phyloP scores from a whole-genome alignment of 2,113 vertebrate genomes.

The Columba livia region DNA sequence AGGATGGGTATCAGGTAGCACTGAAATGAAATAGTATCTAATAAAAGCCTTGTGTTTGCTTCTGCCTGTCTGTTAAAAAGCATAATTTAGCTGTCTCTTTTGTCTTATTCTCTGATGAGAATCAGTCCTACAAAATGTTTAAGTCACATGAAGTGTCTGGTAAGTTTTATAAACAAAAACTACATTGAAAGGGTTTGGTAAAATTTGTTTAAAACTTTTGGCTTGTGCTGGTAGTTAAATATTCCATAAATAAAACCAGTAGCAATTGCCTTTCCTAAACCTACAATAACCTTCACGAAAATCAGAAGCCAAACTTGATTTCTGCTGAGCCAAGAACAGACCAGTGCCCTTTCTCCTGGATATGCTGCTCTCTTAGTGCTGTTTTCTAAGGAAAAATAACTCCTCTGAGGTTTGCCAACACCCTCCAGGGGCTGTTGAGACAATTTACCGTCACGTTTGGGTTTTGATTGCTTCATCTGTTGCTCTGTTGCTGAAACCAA shows the following conservation, averaged over 20 bases:
- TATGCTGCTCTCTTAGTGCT: not conserved
- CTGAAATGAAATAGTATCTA: not conserved
- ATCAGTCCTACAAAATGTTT: not conserved
- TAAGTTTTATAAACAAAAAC: not conserved
- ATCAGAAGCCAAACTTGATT: conserved; percentile 7
- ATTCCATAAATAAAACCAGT: not conserved
- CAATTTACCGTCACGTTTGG: not conserved
- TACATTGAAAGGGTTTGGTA: not conserved
- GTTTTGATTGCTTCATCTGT: conserved; percentile 45
- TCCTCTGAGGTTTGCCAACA: conserved; percentile 22
- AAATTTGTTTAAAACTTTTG: not conserved
- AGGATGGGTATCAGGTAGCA: not conserved
- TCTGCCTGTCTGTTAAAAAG: not conserved
- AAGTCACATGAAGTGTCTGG: not conserved
- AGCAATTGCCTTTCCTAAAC: conserved; percentile 6
- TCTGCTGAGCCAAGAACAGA: conserved; percentile 7
- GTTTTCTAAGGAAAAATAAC: conserved; percentile 43
- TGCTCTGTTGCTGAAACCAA: not conserved
- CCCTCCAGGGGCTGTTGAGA: conserved; percentile 21
- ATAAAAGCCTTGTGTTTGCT: conserved; percentile 34
- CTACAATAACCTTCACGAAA: not conserved
- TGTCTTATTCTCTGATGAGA: not conserved
- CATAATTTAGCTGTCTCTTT: not conserved
- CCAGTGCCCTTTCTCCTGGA: conserved; percentile 28
- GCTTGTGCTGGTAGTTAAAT: not conserved